Base-by-base conservation (phyloP, 1,140 invertebrate species). In the Olivierus martensii region DNA sequence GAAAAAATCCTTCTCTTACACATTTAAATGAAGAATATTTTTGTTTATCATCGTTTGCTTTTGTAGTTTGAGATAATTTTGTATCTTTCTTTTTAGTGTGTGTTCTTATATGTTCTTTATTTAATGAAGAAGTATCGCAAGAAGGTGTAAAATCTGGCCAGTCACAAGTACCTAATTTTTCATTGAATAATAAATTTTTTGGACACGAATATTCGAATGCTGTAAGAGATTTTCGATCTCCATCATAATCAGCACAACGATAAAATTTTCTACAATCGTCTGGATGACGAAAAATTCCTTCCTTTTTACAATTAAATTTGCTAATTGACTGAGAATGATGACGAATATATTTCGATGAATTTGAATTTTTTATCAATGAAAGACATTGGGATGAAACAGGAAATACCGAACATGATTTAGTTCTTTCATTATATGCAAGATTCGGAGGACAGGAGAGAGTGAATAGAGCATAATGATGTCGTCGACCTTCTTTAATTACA, bases 81-180 rank as follows among this genome's bases (percentile, higher is more conserved):
- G 9, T 28, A 9, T 9, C 28, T 9, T 28, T 28, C 28, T 28
- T 28, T 9, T 28, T 9, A 9, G 2, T 28, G 4, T 28, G 28
- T 28, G 9, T 28, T 28, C 4, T 28, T 6, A 28, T 6, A 6
- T 4, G 28, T 9, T 28, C 4, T 9, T 28, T 28, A 9, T 28
- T 9, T 28, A 9, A 28, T 2, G 9, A 52, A 19, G 41, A 15
- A 7, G 35, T 46, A 19, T 51, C 38, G 75, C 22, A 84, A 79
- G 56, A 80, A 79, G 60, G 80, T 79, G 39, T 77, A 65, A 81
- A 76, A 0, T 81, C 49, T n/a, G 61, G 61, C 61, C 61, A 62
- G 39, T 62, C 61, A 22, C 61, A 62, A 7, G 59, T 55, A 43
- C 49, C 59, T 2, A 66, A 46, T 21, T 54, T 44, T 45, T 69